Conservation (phyloP, 2,797 vertebrate genomes). For the Alauda arvensis region DNA sequence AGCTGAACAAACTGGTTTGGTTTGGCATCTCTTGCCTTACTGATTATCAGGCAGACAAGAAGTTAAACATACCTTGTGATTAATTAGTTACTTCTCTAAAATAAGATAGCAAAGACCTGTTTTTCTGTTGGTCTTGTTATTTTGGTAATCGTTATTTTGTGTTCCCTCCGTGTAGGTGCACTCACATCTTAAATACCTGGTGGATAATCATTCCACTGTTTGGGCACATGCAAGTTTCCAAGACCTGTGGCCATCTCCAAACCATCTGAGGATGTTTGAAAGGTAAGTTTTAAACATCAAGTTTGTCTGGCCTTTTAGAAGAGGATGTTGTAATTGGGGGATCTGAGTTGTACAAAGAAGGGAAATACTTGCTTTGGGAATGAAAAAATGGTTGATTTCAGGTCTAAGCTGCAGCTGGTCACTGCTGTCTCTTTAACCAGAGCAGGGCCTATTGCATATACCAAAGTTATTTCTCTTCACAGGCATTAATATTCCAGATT, state of each 20-base stretch:
- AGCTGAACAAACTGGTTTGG: background rate
- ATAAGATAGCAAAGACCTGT: background rate
- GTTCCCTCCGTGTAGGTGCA: constrained; percentile 77
- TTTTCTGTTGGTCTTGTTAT: background rate
- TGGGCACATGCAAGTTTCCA: constrained; percentile 93
- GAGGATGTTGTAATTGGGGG: background rate
- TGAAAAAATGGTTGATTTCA: background rate
- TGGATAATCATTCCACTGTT: constrained; percentile 90
- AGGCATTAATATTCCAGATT: background rate
- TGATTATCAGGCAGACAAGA: background rate
- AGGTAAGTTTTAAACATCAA: constrained; percentile 70
- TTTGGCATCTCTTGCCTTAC: background rate
- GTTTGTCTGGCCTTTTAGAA: background rate
- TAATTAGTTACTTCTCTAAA: background rate
- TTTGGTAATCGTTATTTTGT: background rate
- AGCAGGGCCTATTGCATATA: background rate
- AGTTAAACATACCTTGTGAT: background rate
- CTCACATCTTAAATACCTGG: constrained; percentile 86
- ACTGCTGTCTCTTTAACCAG: background rate
- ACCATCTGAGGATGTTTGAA: constrained; percentile 88
- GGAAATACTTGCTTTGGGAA: background rate
- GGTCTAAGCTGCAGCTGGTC: background rate
- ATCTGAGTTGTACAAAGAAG: background rate
- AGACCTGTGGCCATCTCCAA: constrained; percentile 89
- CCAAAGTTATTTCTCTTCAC: background rate